These are phyloP conservation scores for Oplegnathus fasciatus DNA, from an alignment of 2,113 vertebrate species.

Conservation along the genomic window DNA sequence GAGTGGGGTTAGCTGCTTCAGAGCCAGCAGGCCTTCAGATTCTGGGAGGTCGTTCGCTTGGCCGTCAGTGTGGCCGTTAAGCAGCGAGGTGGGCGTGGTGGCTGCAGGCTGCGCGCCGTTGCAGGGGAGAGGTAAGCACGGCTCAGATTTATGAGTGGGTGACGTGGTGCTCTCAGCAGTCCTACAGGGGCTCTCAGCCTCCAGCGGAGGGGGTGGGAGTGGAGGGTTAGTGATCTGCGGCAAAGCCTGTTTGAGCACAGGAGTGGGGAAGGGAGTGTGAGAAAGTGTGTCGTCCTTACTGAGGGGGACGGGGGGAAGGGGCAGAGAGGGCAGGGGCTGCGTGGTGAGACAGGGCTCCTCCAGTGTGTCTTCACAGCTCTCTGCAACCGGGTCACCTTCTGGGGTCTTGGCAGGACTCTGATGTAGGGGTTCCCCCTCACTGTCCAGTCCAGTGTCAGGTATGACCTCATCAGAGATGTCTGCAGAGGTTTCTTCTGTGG, in stretches of 20 bases:
- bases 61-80: slow-evolving; percentile 27
- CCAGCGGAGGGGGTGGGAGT: slow-evolving; percentile 46
- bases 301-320: slow-evolving; percentile 68
- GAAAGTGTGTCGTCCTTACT: slow-evolving; percentile 30
- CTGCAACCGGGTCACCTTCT: slow-evolving; percentile 32
- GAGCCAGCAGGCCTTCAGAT: slow-evolving; percentile 56
- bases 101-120: slow-evolving; percentile 54
- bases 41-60: slow-evolving; percentile 20
- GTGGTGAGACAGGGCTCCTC: slow-evolving; percentile 83
- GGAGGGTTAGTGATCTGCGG: slow-evolving; percentile 62
- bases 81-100: slow-evolving; percentile 15
- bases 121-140: slow-evolving; percentile 68
- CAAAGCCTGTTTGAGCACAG: slow-evolving; percentile 69
- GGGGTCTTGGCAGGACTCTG: slow-evolving; percentile 56
- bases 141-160: slow-evolving; percentile 63
- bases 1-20: slow-evolving; percentile 55
- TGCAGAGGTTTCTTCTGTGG: slow-evolving; percentile 68
- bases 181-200: slow-evolving; percentile 60
- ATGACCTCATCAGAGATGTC: slow-evolving; percentile 58
- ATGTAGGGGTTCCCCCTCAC: slow-evolving; percentile 44
- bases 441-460: slow-evolving; percentile 32
- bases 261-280: slow-evolving; percentile 60
- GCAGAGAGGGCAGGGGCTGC: slow-evolving; percentile 80
- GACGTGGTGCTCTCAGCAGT: slow-evolving; percentile 65
- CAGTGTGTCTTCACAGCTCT: slow-evolving; percentile 55